phyloP scores from a whole-genome alignment of 2,888 invertebrate genomes.

The Aleiodes testaceus region DNA sequence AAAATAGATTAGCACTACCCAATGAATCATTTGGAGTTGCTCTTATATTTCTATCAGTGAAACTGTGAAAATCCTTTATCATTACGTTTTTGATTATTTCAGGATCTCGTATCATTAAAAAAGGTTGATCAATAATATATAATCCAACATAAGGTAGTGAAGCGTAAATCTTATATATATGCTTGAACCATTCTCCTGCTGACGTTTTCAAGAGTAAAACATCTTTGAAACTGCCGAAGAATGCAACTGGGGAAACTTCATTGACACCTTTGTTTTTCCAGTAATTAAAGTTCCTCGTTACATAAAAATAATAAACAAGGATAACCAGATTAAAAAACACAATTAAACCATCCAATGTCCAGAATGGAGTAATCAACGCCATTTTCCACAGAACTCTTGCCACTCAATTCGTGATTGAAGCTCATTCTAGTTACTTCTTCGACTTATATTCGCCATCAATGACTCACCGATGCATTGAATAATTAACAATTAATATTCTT shows the following conservation, averaged over 20 bases:
- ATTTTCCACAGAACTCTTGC: too few species aligned
- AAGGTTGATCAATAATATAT: slow-evolving; percentile 72
- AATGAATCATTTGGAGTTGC: slow-evolving; percentile 69
- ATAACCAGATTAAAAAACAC: slow-evolving; percentile 47
- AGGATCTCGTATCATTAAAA: slow-evolving; percentile 71
- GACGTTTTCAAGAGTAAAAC: slow-evolving; percentile 62
- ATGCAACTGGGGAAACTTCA: slow-evolving; percentile 66
- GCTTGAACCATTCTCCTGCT: slow-evolving; percentile 66
- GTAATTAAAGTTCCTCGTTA: slow-evolving; percentile 63
- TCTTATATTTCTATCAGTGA: slow-evolving; percentile 65
- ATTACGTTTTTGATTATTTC: slow-evolving; percentile 73
- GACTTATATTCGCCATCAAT: too few species aligned
- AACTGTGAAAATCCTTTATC: slow-evolving; percentile 73
- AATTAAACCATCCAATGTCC: slow-evolving; percentile 57
- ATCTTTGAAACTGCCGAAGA: slow-evolving; percentile 72
- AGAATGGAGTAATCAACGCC: slow-evolving; percentile 56
- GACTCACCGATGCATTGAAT: too few species aligned
- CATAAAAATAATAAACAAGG: slow-evolving; percentile 29
- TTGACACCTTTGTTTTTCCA: slow-evolving; percentile 70
- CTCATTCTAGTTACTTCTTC: too few species aligned
- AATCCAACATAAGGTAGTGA: slow-evolving; percentile 68
- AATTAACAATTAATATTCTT: too few species aligned
- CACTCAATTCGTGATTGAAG: too few species aligned
- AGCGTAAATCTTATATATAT: slow-evolving; percentile 65
- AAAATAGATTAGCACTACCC: slow-evolving; percentile 72